A percentile compares a stretch with the other conserved stretches of the same genome.
Evolutionary conservation across 2,113 vertebrate species (phyloP).

Genomic region (Chloropsis cyanopogon): DNA sequence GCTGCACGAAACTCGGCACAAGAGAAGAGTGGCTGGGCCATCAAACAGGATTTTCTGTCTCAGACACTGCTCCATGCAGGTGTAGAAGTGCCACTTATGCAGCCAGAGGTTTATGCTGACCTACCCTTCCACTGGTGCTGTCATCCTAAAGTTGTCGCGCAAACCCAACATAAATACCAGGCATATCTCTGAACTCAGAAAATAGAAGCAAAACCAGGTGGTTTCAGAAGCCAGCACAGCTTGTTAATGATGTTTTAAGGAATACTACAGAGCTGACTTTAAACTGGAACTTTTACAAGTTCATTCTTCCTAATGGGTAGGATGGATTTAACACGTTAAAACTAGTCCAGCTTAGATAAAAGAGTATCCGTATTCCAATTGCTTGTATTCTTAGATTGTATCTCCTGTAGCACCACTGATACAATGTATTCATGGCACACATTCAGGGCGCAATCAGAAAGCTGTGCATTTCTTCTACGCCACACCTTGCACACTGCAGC

Average conservation of each 20-base stretch:
- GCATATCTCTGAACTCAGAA: background rate
- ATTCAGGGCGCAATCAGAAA: background rate
- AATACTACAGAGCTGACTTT: background rate
- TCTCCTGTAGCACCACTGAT: background rate
- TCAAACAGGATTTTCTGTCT: background rate
- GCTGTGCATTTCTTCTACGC: background rate
- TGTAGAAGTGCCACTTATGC: background rate
- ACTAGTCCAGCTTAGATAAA: background rate
- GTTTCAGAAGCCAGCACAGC: background rate
- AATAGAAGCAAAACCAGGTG: background rate
- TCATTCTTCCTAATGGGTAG: background rate
- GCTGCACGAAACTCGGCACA: accelerated
- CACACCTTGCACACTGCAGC: background rate
- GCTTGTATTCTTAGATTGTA: background rate
- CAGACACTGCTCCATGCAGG: background rate
- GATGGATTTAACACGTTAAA: background rate
- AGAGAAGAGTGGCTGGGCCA: background rate
- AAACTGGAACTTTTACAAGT: background rate
- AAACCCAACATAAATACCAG: background rate
- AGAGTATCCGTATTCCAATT: background rate
- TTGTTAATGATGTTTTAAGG: background rate
- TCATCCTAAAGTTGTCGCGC: background rate
- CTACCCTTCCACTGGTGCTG: background rate
- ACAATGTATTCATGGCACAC: background rate
- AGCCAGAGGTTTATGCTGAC: background rate